A percentile compares a stretch with the other conserved stretches of the same genome.
phyloP scores from a whole-genome alignment of 2,797 vertebrate species.

The Danio aesculapii region DNA sequence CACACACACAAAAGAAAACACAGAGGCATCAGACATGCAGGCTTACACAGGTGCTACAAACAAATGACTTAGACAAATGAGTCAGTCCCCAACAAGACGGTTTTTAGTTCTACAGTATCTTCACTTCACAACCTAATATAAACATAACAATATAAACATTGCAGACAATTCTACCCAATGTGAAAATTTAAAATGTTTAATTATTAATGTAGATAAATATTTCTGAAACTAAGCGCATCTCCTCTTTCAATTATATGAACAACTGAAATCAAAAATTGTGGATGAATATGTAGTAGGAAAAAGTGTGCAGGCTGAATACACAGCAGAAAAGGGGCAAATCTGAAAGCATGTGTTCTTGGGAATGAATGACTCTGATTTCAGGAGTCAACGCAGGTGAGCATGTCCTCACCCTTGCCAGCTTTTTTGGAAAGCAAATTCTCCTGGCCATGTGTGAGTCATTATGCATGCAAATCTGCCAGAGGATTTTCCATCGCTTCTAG shows the following conservation, averaged over 20 bases:
- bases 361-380: conserved; percentile 16
- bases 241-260: background rate
- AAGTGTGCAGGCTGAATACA: background rate
- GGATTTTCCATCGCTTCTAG: conserved; percentile 77
- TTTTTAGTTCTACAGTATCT: conserved; percentile 6
- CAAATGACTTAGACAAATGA: conserved; percentile 59
- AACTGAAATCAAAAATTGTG: background rate
- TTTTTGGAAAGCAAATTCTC: conserved; percentile 83
- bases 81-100: conserved; percentile 7
- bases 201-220: background rate
- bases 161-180: background rate
- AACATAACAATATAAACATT: background rate
- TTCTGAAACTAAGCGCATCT: background rate
- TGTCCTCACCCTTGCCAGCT: conserved; percentile 53
- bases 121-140: background rate
- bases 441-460: conserved; percentile 62
- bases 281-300: background rate
- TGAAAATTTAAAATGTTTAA: conserved; percentile 3
- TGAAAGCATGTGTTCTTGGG: background rate
- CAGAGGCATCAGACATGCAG: no score
- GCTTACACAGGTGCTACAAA: conserved; percentile 53
- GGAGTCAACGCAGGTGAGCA: conserved; percentile 17
- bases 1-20: background rate
- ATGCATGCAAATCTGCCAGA: conserved; percentile 79
- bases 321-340: background rate